Evolutionary conservation across 2,113 vertebrate genomes (phyloP), one percentile per base, ranked within the genome.

Genomic region (Ciconia stormi): DNA sequence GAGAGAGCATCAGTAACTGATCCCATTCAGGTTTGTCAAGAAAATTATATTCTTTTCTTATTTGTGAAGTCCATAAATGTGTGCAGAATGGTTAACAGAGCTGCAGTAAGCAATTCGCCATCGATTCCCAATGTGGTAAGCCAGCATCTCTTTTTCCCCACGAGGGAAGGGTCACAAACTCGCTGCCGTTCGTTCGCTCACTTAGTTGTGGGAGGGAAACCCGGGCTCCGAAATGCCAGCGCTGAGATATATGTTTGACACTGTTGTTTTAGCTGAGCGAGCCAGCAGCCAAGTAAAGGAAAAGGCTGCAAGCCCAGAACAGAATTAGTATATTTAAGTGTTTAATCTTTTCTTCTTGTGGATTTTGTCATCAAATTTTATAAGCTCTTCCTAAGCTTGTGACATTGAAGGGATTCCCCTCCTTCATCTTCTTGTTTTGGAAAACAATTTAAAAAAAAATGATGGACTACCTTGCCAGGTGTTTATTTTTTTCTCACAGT

Each of bases 171-270:
- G 56, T 95, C 72, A 66, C 34, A 81, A 59, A 87, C 30, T 69
- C 2, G 0, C 19, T 79, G 66, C 12, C n/a, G 34, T 79, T 86
- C 1, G 0, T 69, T 66, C 7, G 1, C 19, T 81, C 47, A 18
- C 19, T 34, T 8, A 53, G 30, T 5, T 5, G 5, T 49, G 58
- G 46, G 71, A 81, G 32, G 46, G 55, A 85, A 91, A 38, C 17
- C 11, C n/a, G 79, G 10, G 4, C 34, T 63, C 52, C 19, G 2
- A 72, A 52, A 40, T 61, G 46, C 59, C 79, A 55, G n/a, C 3
- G 1, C 32, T 21, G 32, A 38, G 78, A 22, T 0, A 30, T 16
- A 19, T n/a, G 16, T 92, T 87, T 89, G 73, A 25, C 52, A 65
- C 11, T 32, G n/a, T 36, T 83, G 30, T 70, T 89, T 71, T n/a